phyloP scores from a whole-genome alignment of 1,140 invertebrate species.

The Brachionus paranguensis region DNA sequence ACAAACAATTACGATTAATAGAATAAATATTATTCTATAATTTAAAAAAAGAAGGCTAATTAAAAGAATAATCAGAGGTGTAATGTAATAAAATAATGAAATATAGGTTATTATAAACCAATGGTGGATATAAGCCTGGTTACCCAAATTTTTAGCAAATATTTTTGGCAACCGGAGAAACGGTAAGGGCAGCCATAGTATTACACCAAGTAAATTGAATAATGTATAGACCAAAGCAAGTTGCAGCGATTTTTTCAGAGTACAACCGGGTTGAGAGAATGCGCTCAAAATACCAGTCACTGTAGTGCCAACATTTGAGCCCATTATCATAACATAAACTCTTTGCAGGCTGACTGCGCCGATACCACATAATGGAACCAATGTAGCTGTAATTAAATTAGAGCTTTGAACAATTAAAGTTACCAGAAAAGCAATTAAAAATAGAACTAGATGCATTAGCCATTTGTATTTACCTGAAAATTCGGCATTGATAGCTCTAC shows the following conservation, averaged over 20 bases:
- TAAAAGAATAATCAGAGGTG: slow-evolving; percentile 57
- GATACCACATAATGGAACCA: slow-evolving; percentile 63
- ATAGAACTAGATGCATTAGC: slow-evolving; percentile 58
- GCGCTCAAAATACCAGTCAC: slow-evolving; percentile 60
- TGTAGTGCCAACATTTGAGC: slow-evolving; percentile 64
- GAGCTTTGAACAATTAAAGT: slow-evolving; percentile 64
- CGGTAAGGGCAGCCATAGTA: slow-evolving; percentile 63
- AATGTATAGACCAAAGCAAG: slow-evolving; percentile 63
- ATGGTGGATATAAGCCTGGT: slow-evolving; percentile 58
- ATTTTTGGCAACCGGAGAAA: slow-evolving; percentile 59
- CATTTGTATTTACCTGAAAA: slow-evolving; percentile 54
- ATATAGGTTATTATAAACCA: slow-evolving; percentile 62
- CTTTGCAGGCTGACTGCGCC: slow-evolving; percentile 61
- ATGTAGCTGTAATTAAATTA: slow-evolving; percentile 63
- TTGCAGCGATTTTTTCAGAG: slow-evolving; percentile 57
- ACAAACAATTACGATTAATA: neutral
- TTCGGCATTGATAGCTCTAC: slow-evolving; percentile 60
- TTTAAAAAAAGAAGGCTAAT: slow-evolving; percentile 45
- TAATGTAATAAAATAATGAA: slow-evolving; percentile 57
- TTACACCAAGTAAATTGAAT: slow-evolving; percentile 62
- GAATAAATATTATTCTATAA: neutral
- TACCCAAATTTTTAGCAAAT: slow-evolving; percentile 59
- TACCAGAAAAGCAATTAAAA: slow-evolving; percentile 57
- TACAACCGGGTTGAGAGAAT: slow-evolving; percentile 52
- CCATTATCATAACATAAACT: slow-evolving; percentile 63